A percentile compares a stretch with the other conserved stretches of the same genome.
Conservation (phyloP, 2,888 invertebrate species). For the Cephonodes hylas region DNA sequence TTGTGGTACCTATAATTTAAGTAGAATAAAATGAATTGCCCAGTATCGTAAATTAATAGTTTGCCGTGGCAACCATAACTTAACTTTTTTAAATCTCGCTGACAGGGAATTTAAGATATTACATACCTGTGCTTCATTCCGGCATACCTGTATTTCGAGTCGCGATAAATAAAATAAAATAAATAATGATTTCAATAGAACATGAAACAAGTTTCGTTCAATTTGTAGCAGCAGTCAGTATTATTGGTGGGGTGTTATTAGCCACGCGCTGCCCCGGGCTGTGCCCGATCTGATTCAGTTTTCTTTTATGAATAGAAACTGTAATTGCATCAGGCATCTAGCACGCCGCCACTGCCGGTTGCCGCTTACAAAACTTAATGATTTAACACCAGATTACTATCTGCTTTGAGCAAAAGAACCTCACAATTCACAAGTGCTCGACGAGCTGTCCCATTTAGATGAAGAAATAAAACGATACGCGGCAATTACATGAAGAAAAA, state of each 20-base stretch:
- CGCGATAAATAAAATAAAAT: conserved; percentile 52
- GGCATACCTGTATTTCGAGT: conserved; percentile 26
- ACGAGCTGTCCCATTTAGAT: conserved; percentile 10
- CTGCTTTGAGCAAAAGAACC: conserved; percentile 51
- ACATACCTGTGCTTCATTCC: neutral
- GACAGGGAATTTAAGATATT: conserved; percentile 12
- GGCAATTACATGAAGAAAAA: neutral
- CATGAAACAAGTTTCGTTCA: conserved; percentile 64
- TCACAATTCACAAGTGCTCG: conserved; percentile 39
- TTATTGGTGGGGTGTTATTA: conserved; percentile 69
- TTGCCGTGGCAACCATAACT: neutral
- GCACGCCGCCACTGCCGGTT: conserved; percentile 36
- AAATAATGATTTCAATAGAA: conserved; percentile 66
- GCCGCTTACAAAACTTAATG: conserved; percentile 59
- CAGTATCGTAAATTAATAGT: too few relatives aligned
- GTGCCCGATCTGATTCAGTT: conserved; percentile 66
- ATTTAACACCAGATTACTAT: conserved; percentile 64
- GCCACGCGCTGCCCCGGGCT: conserved; percentile 62
- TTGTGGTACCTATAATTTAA: neutral
- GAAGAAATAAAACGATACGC: neutral
- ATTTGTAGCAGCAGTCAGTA: conserved; percentile 73
- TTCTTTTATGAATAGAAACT: conserved; percentile 73
- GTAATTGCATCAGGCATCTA: conserved; percentile 62
- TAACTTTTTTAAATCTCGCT: neutral
- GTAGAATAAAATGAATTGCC: too few relatives aligned